Base-by-base conservation (phyloP, 2,888 invertebrate species). In the Lysandra bellargus region DNA sequence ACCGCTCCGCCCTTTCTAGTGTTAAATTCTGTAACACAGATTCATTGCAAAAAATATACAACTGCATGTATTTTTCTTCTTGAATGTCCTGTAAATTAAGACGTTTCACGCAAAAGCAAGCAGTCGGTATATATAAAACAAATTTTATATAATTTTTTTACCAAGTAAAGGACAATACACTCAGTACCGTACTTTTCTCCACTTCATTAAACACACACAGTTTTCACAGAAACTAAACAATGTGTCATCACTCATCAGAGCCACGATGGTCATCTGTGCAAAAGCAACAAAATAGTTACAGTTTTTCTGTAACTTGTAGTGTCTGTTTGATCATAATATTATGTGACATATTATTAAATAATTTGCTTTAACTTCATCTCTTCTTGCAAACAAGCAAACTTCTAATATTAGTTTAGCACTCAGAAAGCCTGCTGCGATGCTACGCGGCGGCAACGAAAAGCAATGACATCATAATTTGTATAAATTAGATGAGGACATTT, bases 151-250 rank as follows among this genome's bases (percentile, higher is more conserved):
- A 61, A 61, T 23, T 61, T 61, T 61, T 61, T 23, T 4, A 69
- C 30, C 12, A 69, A 69, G 64, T 12, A 69, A 9, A 69, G 64
- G 33, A 69, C 64, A 69, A 33, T 69, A 69, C 9, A 7, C n/a
- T 61, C n/a, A 23, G n/a, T 23, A 23, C 7, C 14, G n/a, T 23
- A 23, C 7, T 33, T 9, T 69, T n/a, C 33, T 69, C 30, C 64
- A 64, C 12, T 64, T 64, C 64, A 64, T 69, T 33, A 33, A 69
- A 33, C 64, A 69, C 33, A 33, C 3, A 37, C 0, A 69, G 64
- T 69, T 69, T 69, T 69, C 33, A 69, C 30, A 69, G 30, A 69
- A 64, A 64, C 30, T 7, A 64, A 12, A 69, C 64, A 69, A 69
- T 69, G 64, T 33, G 12, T 69, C 64, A 69, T 64, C 64, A 33